phyloP scores from a whole-genome alignment of 2,888 invertebrate genomes.

The Rosalia funebris region DNA sequence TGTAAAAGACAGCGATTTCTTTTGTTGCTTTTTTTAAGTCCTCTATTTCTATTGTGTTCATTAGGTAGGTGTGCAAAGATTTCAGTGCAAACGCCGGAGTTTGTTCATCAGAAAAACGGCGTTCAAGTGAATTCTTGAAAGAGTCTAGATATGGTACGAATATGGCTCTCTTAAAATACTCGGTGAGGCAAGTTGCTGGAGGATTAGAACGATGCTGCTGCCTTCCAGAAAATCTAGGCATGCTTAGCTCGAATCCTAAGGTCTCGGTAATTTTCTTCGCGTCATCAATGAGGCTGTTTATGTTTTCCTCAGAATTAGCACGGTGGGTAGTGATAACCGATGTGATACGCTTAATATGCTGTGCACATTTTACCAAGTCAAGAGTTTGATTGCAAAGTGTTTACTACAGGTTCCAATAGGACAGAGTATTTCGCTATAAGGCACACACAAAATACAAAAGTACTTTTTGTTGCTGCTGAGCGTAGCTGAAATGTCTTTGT shows the following conservation, averaged over 20 bases:
- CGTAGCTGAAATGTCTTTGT: slow-evolving; percentile 5
- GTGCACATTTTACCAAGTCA: not conserved
- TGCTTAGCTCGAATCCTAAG: not conserved
- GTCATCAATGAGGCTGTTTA: not conserved
- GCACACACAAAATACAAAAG: slow-evolving; percentile 1
- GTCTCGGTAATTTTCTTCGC: not conserved
- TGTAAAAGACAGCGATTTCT: slow-evolving; percentile 2
- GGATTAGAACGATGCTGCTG: not conserved
- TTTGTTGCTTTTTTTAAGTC: slow-evolving; percentile 7
- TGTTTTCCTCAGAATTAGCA: not conserved
- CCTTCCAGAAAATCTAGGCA: not conserved
- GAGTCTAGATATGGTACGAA: not conserved
- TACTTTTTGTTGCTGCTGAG: slow-evolving; percentile 3
- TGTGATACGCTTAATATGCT: not conserved
- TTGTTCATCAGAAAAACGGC: not conserved
- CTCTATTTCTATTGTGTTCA: not conserved
- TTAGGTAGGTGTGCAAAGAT: slow-evolving; percentile 1
- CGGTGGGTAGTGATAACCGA: not conserved
- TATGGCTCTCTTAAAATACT: not conserved
- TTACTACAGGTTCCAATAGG: slow-evolving; percentile 25
- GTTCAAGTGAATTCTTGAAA: not conserved
- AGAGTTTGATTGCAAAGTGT: slow-evolving; percentile 1
- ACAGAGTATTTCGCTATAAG: slow-evolving; percentile 19
- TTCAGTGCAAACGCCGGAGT: not conserved
- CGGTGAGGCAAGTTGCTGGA: not conserved